phyloP scores from a whole-genome alignment of 2,113 vertebrate species.

The Salvator merianae region DNA sequence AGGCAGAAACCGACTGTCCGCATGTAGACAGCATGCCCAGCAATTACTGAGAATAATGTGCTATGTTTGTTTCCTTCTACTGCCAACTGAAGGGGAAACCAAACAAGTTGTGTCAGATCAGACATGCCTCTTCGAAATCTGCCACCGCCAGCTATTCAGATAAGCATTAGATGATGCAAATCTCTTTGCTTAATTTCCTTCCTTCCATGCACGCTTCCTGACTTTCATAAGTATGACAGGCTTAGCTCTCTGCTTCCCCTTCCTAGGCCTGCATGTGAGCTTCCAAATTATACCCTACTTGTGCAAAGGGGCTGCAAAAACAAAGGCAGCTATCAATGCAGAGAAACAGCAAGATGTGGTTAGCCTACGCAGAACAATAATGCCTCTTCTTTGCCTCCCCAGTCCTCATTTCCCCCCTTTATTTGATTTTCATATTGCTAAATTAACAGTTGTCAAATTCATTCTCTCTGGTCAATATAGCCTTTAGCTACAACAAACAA shows the following conservation, averaged over 20 bases:
- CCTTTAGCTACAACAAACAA: neutral
- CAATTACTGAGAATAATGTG: conserved; percentile 43
- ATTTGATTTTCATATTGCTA: conserved; percentile 39
- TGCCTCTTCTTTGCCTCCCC: conserved; percentile 53
- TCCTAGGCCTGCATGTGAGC: conserved; percentile 26
- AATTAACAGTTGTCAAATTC: conserved; percentile 11
- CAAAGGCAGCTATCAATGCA: conserved; percentile 35
- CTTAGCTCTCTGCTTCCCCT: conserved; percentile 44
- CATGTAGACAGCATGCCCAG: conserved; percentile 47
- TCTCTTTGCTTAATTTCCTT: conserved; percentile 74
- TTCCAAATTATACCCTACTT: conserved; percentile 24
- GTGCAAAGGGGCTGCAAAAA: conserved; percentile 35
- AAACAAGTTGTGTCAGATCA: conserved; percentile 54
- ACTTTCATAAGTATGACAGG: conserved; percentile 43
- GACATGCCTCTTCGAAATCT: conserved; percentile 57
- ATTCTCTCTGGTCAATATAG: neutral
- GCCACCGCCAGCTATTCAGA: conserved; percentile 60
- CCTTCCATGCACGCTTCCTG: conserved; percentile 62
- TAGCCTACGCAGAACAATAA: conserved; percentile 64
- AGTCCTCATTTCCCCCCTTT: conserved; percentile 28
- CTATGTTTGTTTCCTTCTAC: conserved; percentile 63
- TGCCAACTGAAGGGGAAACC: conserved; percentile 58
- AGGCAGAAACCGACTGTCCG: conserved; percentile 50
- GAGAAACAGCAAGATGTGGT: conserved; percentile 41
- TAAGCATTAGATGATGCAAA: conserved; percentile 55